phyloP scores from a whole-genome alignment of 2,888 invertebrate species.

The Pterostichus niger region DNA sequence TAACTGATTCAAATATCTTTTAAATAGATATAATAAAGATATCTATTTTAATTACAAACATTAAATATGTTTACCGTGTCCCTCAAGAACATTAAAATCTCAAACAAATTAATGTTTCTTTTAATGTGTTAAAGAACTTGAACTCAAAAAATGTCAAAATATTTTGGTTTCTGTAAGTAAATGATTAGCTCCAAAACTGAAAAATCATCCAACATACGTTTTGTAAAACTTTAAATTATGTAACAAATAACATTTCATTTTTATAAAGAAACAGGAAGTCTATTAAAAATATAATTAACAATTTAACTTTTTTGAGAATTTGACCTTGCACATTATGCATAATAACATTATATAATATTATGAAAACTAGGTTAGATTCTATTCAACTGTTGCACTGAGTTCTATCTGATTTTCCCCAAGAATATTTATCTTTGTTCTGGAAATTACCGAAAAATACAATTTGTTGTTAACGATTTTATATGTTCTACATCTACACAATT shows the following conservation, averaged over 20 bases:
- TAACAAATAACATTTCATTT: no score
- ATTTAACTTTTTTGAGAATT: slow-evolving; percentile 5
- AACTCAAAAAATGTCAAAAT: slow-evolving; percentile 33
- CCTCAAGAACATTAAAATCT: neutral
- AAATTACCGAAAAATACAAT: neutral
- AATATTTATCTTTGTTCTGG: neutral
- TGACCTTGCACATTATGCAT: slow-evolving; percentile 21
- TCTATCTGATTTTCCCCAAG: neutral
- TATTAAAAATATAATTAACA: neutral
- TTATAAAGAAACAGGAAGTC: neutral
- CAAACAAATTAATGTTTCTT: slow-evolving; percentile 5
- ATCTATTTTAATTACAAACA: neutral
- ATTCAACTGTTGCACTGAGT: neutral
- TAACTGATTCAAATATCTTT: no score
- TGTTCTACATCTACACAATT: no score
- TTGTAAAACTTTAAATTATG: neutral
- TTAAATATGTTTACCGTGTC: neutral
- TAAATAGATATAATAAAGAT: no score
- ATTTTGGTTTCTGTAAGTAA: slow-evolving; percentile 11
- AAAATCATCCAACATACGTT: neutral
- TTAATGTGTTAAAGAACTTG: slow-evolving; percentile 37
- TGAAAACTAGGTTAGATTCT: neutral
- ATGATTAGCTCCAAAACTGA: neutral
- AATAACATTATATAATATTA: neutral
- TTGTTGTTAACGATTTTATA: neutral